Base-by-base conservation (phyloP, 2,888 invertebrate species). In the Panzeria rudis region DNA sequence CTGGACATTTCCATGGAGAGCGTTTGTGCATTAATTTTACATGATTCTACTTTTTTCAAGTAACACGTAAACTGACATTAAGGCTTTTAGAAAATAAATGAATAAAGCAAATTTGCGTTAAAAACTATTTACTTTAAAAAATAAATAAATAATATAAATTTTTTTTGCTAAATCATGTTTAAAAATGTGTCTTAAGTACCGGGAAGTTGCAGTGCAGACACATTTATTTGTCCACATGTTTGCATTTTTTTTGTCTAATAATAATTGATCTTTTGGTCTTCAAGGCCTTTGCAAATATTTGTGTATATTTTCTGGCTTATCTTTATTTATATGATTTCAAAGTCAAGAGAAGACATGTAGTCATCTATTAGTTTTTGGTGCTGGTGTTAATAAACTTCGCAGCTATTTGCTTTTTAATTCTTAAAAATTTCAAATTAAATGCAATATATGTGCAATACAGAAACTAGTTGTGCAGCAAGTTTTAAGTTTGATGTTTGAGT, bases 231-330 rank as follows among this genome's bases (percentile, higher is more conserved):
- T 25, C 6, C 23, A 13, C 11, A 9, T 15, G 17, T 23, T 59
- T 41, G 29, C 20, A 64, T 71, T 47, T 41, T 47, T 75, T 79
- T 71, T 76, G 7, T 52, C 50, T 47, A 71, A 64, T 50, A 47
- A 62, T 71, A 17, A 78, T 73, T 73, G 73, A 78, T 72, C 66
- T 64, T 29, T 56, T 78, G 71, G 80, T 80, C 52, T 35, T 80
- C 59, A 80, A 80, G 71, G 50, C 25, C 71, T 80, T 54, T 59
- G 61, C 17, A 13, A 68, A 77, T 72, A 61, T 47, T 75, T 75
- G 11, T 71, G 13, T 52, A 56, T 32, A 41, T 61, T 68, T 78
- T 20, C 25, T 47, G 13, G 5, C 15, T 52, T 56, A 2, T 44
- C 41, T 47, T 35, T 54, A 13, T 44, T 72, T 50, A 20, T 66